Evolutionary conservation across 2,113 vertebrate genomes (phyloP).

Genomic region (Rhinogobius similis): DNA sequence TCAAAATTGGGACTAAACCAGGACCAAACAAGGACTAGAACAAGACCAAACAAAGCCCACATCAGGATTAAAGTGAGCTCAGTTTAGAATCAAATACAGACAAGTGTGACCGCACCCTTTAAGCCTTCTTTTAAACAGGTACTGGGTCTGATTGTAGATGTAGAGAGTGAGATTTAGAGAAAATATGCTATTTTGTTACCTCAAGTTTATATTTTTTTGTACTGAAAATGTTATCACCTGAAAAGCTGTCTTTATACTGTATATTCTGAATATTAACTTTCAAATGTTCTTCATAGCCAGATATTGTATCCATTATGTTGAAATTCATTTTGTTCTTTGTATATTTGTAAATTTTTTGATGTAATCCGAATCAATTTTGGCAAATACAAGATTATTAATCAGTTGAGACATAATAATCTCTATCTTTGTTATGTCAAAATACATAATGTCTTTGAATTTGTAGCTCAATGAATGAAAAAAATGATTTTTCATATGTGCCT

Average conservation of each 20-base stretch:
- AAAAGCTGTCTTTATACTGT: neutral
- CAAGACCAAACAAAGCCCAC: too few species aligned
- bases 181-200: slow-evolving; percentile 9
- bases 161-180: neutral
- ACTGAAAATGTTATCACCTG: neutral
- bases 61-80: too few species aligned
- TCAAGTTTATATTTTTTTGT: slow-evolving; percentile 7
- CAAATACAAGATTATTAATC: neutral
- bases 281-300: neutral
- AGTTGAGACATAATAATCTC: neutral
- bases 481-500: neutral
- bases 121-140: neutral
- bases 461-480: neutral
- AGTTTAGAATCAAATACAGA: too few species aligned
- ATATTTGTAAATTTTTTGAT: neutral
- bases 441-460: neutral
- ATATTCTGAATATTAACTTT: neutral
- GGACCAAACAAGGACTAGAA: too few species aligned
- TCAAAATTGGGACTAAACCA: too few species aligned
- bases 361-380: neutral
- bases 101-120: too few species aligned
- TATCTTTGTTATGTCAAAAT: too few species aligned
- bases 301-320: neutral
- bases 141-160: neutral
- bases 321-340: neutral